These are phyloP conservation scores for Carassius carassius DNA, from an alignment of 2,113 vertebrate species.

Conservation along the genomic window DNA sequence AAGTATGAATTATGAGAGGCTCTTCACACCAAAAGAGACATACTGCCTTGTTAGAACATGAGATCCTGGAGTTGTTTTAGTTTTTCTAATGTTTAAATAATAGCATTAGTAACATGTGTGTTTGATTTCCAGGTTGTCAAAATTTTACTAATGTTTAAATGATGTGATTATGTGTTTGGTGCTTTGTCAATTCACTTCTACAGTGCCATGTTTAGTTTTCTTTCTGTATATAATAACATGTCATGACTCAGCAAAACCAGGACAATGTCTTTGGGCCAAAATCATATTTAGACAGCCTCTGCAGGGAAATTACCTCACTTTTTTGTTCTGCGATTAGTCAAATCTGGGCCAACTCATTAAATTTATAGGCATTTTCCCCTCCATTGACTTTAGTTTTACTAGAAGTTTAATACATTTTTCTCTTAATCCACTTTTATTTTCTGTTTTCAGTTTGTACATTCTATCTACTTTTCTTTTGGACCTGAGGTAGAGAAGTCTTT, in stretches of 20 bases:
- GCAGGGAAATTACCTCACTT: constrained; percentile 68
- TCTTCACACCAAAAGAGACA: not conserved
- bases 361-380: not conserved
- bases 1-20: not conserved
- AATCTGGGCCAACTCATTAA: not conserved
- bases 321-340: constrained; percentile 24
- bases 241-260: constrained; percentile 57
- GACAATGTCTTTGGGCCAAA: constrained; percentile 49
- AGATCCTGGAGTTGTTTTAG: no score
- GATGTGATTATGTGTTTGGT: not conserved
- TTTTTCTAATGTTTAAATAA: no score
- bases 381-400: not conserved
- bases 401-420: not conserved
- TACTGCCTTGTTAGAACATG: not conserved
- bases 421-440: no score
- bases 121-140: not conserved
- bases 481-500: no score
- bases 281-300: constrained; percentile 56
- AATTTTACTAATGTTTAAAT: not conserved
- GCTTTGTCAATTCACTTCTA: constrained; percentile 27
- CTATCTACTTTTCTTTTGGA: no score
- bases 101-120: no score
- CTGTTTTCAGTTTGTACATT: no score
- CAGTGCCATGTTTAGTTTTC: constrained; percentile 11
- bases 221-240: not conserved